These are phyloP conservation scores for Plectus sambesii DNA, from an alignment of 1,140 invertebrate genomes.

Conservation along the genomic window DNA sequence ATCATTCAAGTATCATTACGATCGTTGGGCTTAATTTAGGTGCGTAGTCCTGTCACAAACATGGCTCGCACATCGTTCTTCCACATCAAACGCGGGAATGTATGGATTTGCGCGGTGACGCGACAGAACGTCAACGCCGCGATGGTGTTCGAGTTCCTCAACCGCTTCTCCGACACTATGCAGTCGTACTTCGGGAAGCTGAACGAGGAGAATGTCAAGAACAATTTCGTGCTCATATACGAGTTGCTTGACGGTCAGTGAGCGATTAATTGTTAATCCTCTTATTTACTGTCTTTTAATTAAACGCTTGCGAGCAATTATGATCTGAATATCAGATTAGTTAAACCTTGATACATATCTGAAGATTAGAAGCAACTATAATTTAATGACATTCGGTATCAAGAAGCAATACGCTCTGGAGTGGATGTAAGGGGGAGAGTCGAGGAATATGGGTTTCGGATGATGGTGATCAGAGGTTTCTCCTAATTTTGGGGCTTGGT, in stretches of 20 bases:
- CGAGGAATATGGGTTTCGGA: no score
- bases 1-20: no score
- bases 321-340: no score
- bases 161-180: constrained; percentile 99
- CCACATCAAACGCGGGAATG: constrained; percentile 94
- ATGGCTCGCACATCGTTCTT: constrained; percentile 98
- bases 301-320: no score
- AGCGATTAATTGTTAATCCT: no score
- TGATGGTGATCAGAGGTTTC: background rate
- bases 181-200: constrained; percentile 99
- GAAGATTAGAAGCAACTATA: no score
- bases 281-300: no score
- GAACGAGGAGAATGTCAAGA: constrained; percentile 99
- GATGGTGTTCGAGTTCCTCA: constrained; percentile 98
- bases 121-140: constrained; percentile 99
- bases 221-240: constrained; percentile 99
- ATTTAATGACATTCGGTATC: no score
- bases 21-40: constrained; percentile 50
- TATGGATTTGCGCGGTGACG: constrained; percentile 96
- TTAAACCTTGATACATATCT: no score
- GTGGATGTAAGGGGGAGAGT: no score
- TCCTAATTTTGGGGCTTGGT: background rate
- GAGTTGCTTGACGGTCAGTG: constrained; percentile 81
- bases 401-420: no score
- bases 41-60: constrained; percentile 95